phyloP scores from a whole-genome alignment of 1,140 invertebrate genomes.

The Oedothorax gibbosus region DNA sequence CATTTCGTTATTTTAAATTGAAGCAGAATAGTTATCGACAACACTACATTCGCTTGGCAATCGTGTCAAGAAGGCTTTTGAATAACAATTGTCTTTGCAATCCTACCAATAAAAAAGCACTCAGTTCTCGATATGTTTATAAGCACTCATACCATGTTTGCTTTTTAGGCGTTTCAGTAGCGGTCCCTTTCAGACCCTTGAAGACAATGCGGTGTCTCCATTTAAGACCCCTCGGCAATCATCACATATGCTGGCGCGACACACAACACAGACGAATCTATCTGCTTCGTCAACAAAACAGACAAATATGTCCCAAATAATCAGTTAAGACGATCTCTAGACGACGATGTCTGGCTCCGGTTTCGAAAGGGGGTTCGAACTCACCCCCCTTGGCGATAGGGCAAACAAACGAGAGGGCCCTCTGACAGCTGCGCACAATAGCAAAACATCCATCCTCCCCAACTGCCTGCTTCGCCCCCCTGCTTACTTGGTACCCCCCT shows the following conservation, averaged over 20 bases:
- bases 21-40: no score
- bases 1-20: no score
- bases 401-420: constrained; percentile 51
- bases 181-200: no score
- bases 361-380: neutral
- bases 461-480: constrained; percentile 33
- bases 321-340: constrained; percentile 37
- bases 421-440: constrained; percentile 50
- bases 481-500: neutral
- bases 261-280: no score
- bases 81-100: no score
- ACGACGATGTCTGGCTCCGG: constrained; percentile 32
- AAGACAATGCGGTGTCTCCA: no score
- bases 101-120: no score
- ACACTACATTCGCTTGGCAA: no score
- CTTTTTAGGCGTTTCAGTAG: neutral
- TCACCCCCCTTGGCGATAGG: constrained; percentile 1
- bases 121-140: constrained; percentile 3
- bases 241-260: no score
- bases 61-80: no score
- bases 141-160: neutral
- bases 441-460: constrained; percentile 45
- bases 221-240: no score
- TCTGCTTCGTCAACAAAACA: no score
- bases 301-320: constrained; percentile 4